Percentiles rank a stretch among this genome's conserved stretches.
Conservation (phyloP, 2,113 vertebrate species). For the Todiramphus saurophagus region DNA sequence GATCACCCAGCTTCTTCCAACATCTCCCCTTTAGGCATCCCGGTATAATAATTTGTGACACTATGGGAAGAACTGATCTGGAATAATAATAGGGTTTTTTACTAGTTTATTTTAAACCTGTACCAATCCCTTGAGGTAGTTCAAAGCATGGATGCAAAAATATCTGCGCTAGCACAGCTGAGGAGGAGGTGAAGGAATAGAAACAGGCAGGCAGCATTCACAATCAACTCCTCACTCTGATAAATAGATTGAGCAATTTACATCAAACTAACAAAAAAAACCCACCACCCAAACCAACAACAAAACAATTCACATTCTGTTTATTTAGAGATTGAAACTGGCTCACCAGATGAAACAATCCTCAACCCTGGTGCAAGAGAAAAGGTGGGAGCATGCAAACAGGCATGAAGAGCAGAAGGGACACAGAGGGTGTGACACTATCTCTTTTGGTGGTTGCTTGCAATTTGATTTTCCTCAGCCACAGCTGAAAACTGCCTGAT, state of each 20-base stretch:
- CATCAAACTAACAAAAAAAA: not conserved
- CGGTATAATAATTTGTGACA: not conserved
- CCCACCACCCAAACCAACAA: fast-evolving
- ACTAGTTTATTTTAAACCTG: not conserved
- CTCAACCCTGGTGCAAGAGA: not conserved
- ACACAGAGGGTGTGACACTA: not conserved
- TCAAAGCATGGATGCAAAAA: not conserved
- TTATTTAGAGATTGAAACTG: not conserved
- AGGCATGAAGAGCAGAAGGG: not conserved
- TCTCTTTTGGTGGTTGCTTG: not conserved
- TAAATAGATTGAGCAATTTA: not conserved
- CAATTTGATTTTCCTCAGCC: not conserved
- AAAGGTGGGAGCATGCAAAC: not conserved
- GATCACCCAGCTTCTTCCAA: not conserved
- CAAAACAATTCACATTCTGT: not conserved
- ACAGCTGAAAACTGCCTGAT: not conserved
- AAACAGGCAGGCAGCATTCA: not conserved
- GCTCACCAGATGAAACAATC: not conserved
- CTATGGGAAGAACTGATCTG: not conserved
- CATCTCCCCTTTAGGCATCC: not conserved
- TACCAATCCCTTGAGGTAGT: not conserved
- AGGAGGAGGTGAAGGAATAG: not conserved
- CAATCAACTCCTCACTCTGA: not conserved
- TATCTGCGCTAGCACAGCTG: not conserved
- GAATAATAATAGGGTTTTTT: not conserved